Evolutionary conservation across 2,113 vertebrate genomes (phyloP).

Genomic region (Colistium nudipinnis): DNA sequence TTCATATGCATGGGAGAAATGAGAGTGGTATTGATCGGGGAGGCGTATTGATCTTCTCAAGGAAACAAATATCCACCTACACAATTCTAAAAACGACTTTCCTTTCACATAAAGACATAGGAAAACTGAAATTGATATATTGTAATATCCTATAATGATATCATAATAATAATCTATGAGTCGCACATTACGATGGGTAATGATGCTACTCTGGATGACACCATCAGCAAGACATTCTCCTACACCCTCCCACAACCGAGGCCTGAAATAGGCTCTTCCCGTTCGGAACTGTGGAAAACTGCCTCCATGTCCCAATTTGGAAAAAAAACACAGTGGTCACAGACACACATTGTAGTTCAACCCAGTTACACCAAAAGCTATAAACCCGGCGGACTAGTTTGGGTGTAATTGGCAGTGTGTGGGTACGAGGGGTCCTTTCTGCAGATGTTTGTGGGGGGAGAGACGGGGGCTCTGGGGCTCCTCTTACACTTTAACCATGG

Average conservation of each 20-base stretch:
- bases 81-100: no score
- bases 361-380: slow-evolving; percentile 1
- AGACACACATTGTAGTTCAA: slow-evolving; percentile 10
- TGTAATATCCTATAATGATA: no score
- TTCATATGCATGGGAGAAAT: no score
- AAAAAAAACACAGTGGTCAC: slow-evolving; percentile 9
- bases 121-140: no score
- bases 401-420: slow-evolving; percentile 30
- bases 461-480: slow-evolving; percentile 16
- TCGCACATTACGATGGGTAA: no score
- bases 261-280: background rate
- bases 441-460: slow-evolving; percentile 25
- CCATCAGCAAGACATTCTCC: slow-evolving; percentile 21
- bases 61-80: no score
- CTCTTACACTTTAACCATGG: slow-evolving; percentile 55
- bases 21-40: no score
- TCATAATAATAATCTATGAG: no score
- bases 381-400: slow-evolving; percentile 10
- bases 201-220: slow-evolving; percentile 10
- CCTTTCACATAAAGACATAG: no score
- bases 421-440: slow-evolving; percentile 12
- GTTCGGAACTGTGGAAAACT: background rate
- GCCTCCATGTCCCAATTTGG: slow-evolving; percentile 7
- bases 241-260: slow-evolving; percentile 9
- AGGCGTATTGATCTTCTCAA: no score